Evolutionary conservation across 2,888 invertebrate genomes (phyloP).

Genomic region (Trissolcus japonicus): DNA sequence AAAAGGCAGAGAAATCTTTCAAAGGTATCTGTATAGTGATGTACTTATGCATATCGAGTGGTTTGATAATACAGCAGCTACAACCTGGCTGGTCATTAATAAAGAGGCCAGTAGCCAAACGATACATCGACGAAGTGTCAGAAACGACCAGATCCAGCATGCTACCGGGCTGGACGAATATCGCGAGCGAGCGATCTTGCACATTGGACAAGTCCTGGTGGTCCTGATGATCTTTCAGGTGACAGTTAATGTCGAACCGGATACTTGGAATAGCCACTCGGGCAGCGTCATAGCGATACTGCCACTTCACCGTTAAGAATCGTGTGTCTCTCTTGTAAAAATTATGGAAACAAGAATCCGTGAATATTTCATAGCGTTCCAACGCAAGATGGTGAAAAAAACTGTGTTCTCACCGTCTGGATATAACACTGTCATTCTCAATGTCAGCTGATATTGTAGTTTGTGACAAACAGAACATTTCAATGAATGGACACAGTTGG

Average conservation of each 20-base stretch:
- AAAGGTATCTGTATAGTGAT: neutral
- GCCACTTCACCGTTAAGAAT: slow-evolving; percentile 42
- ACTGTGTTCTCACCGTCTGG: slow-evolving; percentile 21
- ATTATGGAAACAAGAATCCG: slow-evolving; percentile 47
- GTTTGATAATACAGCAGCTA: slow-evolving; percentile 44
- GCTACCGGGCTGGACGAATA: slow-evolving; percentile 63
- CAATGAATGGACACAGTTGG: no score
- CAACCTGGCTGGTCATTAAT: slow-evolving; percentile 51
- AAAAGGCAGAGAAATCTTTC: slow-evolving; percentile 19
- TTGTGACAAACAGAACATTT: no score
- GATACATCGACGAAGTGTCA: slow-evolving; percentile 59
- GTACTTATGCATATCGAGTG: slow-evolving; percentile 39
- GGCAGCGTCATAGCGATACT: slow-evolving; percentile 30
- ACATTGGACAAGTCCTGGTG: slow-evolving; percentile 58
- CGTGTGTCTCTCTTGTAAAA: slow-evolving; percentile 29
- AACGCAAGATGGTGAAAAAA: slow-evolving; percentile 7
- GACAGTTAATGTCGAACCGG: slow-evolving; percentile 52
- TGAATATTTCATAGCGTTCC: slow-evolving; percentile 32
- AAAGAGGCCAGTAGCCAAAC: slow-evolving; percentile 58
- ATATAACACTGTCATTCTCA: slow-evolving; percentile 25
- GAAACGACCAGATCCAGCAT: slow-evolving; percentile 53
- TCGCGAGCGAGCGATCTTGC: slow-evolving; percentile 51
- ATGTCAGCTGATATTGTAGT: slow-evolving; percentile 20
- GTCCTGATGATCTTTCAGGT: slow-evolving; percentile 57
- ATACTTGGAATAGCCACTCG: slow-evolving; percentile 41